Percentiles rank a stretch among this genome's conserved stretches.
These are phyloP conservation scores for Lordiphosa collinella DNA, from an alignment of 1,140 invertebrate species.

Conservation along the genomic window DNA sequence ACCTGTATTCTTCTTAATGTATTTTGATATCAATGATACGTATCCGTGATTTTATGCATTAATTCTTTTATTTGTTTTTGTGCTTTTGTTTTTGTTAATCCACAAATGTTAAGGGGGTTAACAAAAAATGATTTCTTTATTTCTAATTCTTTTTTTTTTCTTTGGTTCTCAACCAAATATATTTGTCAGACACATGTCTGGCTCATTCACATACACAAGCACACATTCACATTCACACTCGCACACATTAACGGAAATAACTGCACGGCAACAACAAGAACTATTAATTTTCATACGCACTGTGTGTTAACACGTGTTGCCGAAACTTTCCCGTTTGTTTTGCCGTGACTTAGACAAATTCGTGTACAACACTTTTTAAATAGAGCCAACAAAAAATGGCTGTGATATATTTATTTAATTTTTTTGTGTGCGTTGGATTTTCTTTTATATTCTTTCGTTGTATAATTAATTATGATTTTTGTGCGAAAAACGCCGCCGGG, in stretches of 20 bases:
- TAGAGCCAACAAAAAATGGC: slow-evolving; percentile 14
- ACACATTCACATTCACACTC: slow-evolving; percentile 13
- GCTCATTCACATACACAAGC: slow-evolving; percentile 9
- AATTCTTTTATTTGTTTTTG: slow-evolving; percentile 22
- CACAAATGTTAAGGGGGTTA: slow-evolving; percentile 20
- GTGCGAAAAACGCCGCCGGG: slow-evolving; percentile 26
- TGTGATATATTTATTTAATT: neutral
- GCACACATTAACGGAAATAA: slow-evolving; percentile 9
- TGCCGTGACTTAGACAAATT: slow-evolving; percentile 55
- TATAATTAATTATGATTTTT: slow-evolving; percentile 18
- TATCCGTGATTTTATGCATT: slow-evolving; percentile 33
- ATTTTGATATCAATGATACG: slow-evolving; percentile 45
- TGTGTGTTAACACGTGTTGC: slow-evolving; percentile 69
- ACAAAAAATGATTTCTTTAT: slow-evolving; percentile 8
- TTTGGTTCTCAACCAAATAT: slow-evolving; percentile 6
- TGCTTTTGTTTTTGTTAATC: slow-evolving; percentile 24
- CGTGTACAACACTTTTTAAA: slow-evolving; percentile 29
- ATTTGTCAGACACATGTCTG: slow-evolving; percentile 31
- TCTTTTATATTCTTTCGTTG: slow-evolving; percentile 14
- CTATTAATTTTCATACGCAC: slow-evolving; percentile 49
- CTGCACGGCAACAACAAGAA: neutral
- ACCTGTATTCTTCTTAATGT: slow-evolving; percentile 12
- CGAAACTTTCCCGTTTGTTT: slow-evolving; percentile 39
- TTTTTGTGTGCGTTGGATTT: slow-evolving; percentile 20
- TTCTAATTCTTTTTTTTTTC: slow-evolving; percentile 7